Percentiles rank a stretch among this genome's conserved stretches.
These are phyloP conservation scores for Cavia porcellus DNA, from an alignment of 2,113 vertebrate genomes.

Conservation along the genomic window DNA sequence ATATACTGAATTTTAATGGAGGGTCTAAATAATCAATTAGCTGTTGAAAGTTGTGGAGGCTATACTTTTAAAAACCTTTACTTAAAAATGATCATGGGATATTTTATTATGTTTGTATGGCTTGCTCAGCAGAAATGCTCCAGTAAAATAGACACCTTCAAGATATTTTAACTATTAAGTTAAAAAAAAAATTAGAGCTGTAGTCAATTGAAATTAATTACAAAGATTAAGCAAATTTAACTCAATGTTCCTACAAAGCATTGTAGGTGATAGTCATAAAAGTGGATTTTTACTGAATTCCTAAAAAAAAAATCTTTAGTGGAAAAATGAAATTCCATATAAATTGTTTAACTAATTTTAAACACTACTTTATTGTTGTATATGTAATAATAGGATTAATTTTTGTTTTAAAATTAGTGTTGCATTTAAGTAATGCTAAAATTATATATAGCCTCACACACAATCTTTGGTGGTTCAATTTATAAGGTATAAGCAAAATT, in stretches of 20 bases:
- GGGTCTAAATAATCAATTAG: background rate
- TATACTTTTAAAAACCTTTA: background rate
- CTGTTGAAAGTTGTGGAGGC: background rate
- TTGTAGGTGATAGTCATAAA: background rate
- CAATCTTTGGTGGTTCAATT: background rate
- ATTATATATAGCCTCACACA: background rate
- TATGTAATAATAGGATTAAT: background rate
- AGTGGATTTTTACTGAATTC: background rate
- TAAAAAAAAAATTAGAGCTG: background rate
- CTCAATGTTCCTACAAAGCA: background rate
- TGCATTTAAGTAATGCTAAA: background rate
- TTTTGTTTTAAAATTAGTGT: constrained; percentile 20
- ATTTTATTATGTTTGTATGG: background rate
- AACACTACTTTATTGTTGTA: background rate
- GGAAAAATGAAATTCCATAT: background rate
- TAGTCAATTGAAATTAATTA: background rate
- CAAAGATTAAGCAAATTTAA: background rate
- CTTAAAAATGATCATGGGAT: background rate
- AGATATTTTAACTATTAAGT: background rate
- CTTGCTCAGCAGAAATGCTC: background rate
- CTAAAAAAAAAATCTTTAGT: background rate
- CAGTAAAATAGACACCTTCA: background rate
- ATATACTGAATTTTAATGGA: background rate
- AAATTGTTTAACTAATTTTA: background rate
- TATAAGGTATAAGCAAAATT: background rate